Base-by-base conservation (phyloP, 2,113 vertebrate genomes). In the Lophotis ruficrista region DNA sequence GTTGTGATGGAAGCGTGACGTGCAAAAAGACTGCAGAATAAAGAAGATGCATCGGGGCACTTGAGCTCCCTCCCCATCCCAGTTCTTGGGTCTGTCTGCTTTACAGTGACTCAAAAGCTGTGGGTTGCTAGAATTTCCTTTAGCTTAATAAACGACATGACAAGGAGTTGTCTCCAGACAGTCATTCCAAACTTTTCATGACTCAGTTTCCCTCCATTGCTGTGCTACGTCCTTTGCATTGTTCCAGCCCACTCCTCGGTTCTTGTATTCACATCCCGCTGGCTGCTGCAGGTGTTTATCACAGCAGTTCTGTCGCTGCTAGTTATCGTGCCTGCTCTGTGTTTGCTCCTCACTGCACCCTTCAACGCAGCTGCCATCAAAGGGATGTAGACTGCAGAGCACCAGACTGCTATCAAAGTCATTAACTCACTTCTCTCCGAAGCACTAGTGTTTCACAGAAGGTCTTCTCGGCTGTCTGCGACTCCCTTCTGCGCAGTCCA, bases 1-100 rank as follows among this genome's bases (percentile, higher is more conserved):
- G 3, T 58, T 75, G 21, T 3, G 6, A 33, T 38, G 20, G 12
- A 75, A 82, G 37, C 0, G 1, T 43, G 45, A 58, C 0, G 0
- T 71, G 22, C 31, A 48, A 14, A 64, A 75, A 53, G n/a, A 37
- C 24, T 43, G 28, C 22, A 68, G 25, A 89, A 43, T 43, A 50
- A 62, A 82, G 47, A 51, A 43, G 33, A 28, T 61, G 8, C 17
- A 58, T 45, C 28, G 51, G 43, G 25, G 4, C 33, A 31, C 17
- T 61, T 6, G 2, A 72, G 10, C 22, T 80, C 30, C 22, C 27
- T 84, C 33, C 47, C 9, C 4, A 18, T 73, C 45, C 35, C 19
- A n/a, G 7, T 50, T 76, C 37, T 54, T 61, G 31, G 12, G 11
- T 41, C 35, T 43, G 9, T 48, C 41, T 92, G 53, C 48, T 73